Base-by-base conservation (phyloP, 1,140 invertebrate species). In the Geopemphigus sp. region DNA sequence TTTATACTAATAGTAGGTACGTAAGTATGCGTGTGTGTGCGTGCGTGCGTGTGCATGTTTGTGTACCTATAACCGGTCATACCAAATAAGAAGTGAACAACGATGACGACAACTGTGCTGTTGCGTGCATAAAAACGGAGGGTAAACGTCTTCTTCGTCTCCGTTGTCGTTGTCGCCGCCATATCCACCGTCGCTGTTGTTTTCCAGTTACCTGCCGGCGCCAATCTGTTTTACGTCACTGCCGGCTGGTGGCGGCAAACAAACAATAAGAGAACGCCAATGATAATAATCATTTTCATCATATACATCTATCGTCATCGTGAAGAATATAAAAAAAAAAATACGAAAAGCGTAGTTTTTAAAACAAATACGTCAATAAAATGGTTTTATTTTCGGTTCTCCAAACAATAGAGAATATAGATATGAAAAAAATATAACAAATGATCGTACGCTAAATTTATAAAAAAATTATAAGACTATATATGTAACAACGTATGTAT, bases 211-310 rank as follows among this genome's bases (percentile, higher is more conserved):
- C 45, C 66, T 47, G 68, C 45, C 74, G 74, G 74, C 74, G 74
- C 74, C 74, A 78, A 78, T 78, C 56, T 78, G 57, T 78, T 78
- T 78, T 39, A 78, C 74, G 39, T 63, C 74, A 61, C 50, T 26
- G 74, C 57, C 68, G 68, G 54, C 54, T 76, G 73, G 53, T 32
- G 73, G 70, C 70, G 26, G 70, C 53, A 6, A 3, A 1, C 22
- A 10, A 78, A 78, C 74, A 78, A 78, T 78, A 39, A 39, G 39
- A 78, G 74, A 78, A 78, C 19, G 26, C 53, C 54, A 57, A 76
- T 29, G 74, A 78, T 78, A 78, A 78, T 78, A 61, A 78, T 78
- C 74, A 78, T 76, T 59, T 59, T 53, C 54, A 53, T 70, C 12
- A 56, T 26, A 12, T 59, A 10, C 59, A 26, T 26, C 57, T 39